Percentiles rank a stretch among this genome's conserved stretches.
phyloP scores from a whole-genome alignment of 2,113 vertebrate genomes.

The Bufo bufo region DNA sequence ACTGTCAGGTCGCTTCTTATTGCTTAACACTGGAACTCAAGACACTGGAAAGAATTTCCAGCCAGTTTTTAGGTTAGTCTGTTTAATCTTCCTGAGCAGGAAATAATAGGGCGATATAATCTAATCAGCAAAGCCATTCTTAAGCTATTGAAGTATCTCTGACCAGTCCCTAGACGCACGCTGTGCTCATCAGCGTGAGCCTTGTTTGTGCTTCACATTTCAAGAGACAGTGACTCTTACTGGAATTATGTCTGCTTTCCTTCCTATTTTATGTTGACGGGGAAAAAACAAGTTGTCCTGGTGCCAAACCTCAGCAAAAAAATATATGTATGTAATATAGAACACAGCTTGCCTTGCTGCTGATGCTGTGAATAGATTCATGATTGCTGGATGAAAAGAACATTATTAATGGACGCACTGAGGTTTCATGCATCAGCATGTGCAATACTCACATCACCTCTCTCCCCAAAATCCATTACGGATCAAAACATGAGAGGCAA shows the following conservation, averaged over 20 bases:
- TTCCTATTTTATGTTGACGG: constrained; percentile 23
- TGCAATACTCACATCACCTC: constrained; percentile 25
- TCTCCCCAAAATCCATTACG: constrained; percentile 4
- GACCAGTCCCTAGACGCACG: constrained; percentile 20
- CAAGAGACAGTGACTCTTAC: constrained; percentile 34
- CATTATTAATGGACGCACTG: constrained; percentile 28
- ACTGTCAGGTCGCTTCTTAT: constrained; percentile 21
- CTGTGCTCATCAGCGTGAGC: constrained; percentile 30
- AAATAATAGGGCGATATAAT: constrained; percentile 52
- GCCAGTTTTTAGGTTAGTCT: constrained; percentile 52
- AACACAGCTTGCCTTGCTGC: neutral
- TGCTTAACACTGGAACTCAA: constrained; percentile 25
- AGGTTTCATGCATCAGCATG: constrained; percentile 11
- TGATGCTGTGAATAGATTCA: constrained; percentile 14
- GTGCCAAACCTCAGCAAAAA: neutral
- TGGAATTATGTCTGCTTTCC: neutral
- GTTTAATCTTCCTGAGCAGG: constrained; percentile 50
- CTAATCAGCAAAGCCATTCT: constrained; percentile 50
- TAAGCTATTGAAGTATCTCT: constrained; percentile 51
- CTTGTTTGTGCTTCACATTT: constrained; percentile 39
- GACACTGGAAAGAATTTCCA: constrained; percentile 43
- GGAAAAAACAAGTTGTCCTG: neutral
- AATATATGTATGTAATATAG: constrained; percentile 9
- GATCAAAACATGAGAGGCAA: neutral
- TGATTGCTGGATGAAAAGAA: constrained; percentile 36